Evolutionary conservation across 2,113 vertebrate species (phyloP).

Genomic region (Sebastes fasciatus): DNA sequence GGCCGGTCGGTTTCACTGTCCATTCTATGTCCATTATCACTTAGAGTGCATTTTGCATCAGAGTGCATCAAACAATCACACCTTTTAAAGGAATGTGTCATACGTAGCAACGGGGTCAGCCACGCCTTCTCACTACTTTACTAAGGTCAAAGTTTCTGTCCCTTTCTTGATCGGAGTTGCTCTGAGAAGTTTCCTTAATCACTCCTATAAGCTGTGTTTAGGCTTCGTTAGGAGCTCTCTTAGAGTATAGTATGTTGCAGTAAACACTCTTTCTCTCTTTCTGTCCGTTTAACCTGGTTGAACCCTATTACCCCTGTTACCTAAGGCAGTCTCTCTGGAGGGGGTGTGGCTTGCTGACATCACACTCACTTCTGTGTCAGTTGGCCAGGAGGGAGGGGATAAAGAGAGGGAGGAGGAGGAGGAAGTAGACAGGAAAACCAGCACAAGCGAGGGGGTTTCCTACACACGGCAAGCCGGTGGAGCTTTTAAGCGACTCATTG

Average conservation of each 20-base stretch:
- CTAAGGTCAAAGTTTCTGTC: too few species aligned
- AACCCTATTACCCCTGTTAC: slow-evolving; percentile 75
- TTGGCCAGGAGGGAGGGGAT: slow-evolving; percentile 29
- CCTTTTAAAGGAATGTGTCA: too few species aligned
- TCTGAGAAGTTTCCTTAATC: too few species aligned
- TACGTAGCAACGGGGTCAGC: too few species aligned
- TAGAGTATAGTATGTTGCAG: background rate
- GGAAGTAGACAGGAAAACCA: slow-evolving; percentile 54
- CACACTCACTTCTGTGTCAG: slow-evolving; percentile 65
- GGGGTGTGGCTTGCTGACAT: slow-evolving; percentile 71
- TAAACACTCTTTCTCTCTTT: background rate
- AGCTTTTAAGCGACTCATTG: slow-evolving; percentile 75
- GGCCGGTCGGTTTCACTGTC: too few species aligned
- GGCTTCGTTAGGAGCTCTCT: too few species aligned
- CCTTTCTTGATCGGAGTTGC: too few species aligned
- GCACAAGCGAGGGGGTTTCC: slow-evolving; percentile 24
- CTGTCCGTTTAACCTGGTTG: slow-evolving; percentile 25
- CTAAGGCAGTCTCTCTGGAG: slow-evolving; percentile 71
- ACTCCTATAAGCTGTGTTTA: too few species aligned
- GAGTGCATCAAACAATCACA: too few species aligned
- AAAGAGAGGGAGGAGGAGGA: slow-evolving; percentile 28
- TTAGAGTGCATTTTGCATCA: too few species aligned
- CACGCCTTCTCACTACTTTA: too few species aligned
- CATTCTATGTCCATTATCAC: too few species aligned
- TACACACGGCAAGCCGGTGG: slow-evolving; percentile 29